Base-by-base conservation (phyloP, 2,113 vertebrate species). In the Planiliza haematocheilus region DNA sequence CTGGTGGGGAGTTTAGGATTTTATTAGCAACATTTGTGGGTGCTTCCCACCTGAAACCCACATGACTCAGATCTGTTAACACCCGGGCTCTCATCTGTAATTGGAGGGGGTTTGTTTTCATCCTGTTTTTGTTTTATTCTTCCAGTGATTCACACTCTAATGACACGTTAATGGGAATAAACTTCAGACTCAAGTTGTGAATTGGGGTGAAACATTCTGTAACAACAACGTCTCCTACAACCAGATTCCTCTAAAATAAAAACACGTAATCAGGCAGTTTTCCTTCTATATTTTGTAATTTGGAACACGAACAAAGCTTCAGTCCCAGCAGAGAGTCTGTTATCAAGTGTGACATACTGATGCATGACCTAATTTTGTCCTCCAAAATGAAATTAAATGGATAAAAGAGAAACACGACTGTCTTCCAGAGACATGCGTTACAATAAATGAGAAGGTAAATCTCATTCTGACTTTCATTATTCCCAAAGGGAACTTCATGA, bases 351-450 rank as follows among this genome's bases (percentile, higher is more conserved):
- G 69, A 71, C 79, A 52, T 17, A 24, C 65, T 71, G 78, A 82
- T 60, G 73, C 38, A 14, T 67, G 78, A 69, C 82, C 82, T 85
- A 67, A 34, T 46, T 79, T 85, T 63, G 62, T 82, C 84, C 82
- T 85, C 45, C 20, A 78, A 75, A 63, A 48, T 43, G n/a, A 72
- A 43, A 11, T 24, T 14, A 24, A 8, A 59, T n/a, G 10, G 41
- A 52, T 56, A n/a, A 58, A 46, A 57, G 24, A 58, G 20, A 74
- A 62, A 65, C 45, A 60, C 53, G 67, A 30, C 30, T 12, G 18
- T 42, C 45, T 55, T 64, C 34, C 51, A 76, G 37, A 52, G 46
- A 69, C 52, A 57, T 24, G 51, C 50, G 14, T 52, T 30, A 20
- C 41, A 43, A 52, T 57, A 58, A 74, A n/a, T 68, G 42, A 75